phyloP scores from a whole-genome alignment of 2,797 vertebrate species.

The Pagetopsis macropterus region DNA sequence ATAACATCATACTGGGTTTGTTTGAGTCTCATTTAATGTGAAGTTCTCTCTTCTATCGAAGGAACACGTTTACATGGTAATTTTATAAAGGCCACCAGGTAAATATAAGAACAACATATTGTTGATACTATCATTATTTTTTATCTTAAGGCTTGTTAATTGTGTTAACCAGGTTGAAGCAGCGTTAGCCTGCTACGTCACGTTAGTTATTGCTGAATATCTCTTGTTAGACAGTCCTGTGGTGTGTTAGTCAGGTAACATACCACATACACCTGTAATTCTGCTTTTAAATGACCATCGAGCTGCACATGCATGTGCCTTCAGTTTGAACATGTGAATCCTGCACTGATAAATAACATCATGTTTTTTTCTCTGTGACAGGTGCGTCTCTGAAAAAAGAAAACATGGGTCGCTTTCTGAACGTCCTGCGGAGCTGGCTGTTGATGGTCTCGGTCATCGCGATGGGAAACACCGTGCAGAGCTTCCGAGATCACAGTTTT shows the following conservation, averaged over 20 bases:
- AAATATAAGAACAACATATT: constrained; percentile 11
- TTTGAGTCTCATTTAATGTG: neutral
- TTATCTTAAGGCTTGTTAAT: neutral
- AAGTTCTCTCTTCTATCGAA: neutral
- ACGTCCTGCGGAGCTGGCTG: constrained; percentile 94
- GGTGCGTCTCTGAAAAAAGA: constrained; percentile 34
- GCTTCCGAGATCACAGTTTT: constrained; percentile 95
- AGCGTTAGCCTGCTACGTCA: constrained; percentile 19
- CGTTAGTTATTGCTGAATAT: constrained; percentile 8
- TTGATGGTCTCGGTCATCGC: constrained; percentile 95
- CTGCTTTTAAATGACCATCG: neutral
- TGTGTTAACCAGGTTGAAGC: neutral
- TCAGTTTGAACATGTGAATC: neutral
- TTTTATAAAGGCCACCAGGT: constrained; percentile 41
- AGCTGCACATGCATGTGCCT: neutral
- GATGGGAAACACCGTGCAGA: constrained; percentile 93
- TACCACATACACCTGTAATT: neutral
- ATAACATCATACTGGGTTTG: constrained; percentile 8
- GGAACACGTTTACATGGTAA: constrained; percentile 25
- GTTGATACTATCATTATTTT: neutral
- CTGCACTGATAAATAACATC: neutral
- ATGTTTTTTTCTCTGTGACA: constrained; percentile 23
- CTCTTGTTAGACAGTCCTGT: neutral
- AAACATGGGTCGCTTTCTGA: constrained; percentile 93
- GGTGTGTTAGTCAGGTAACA: neutral